Base-by-base conservation (phyloP, 2,797 vertebrate genomes). In the Galaxias olidus region DNA sequence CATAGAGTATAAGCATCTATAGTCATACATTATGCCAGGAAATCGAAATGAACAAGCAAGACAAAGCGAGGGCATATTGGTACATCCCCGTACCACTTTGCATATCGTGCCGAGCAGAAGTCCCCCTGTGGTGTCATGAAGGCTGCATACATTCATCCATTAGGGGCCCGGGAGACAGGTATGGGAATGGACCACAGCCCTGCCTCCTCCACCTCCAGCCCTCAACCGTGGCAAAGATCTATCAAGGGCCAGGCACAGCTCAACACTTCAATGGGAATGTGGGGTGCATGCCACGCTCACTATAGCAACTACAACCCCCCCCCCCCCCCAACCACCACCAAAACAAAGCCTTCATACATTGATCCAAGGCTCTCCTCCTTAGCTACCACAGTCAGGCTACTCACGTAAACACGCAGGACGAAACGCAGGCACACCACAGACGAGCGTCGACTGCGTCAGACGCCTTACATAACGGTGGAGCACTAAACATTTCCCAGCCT, bases 111-210 rank as follows among this genome's bases (percentile, higher is more conserved):
- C 55, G 57, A 59, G 73, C 58, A 65, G 63, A 73, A 76, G 69
- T 70, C 66, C 55, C 67, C 54, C 44, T 43, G 61, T 42, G 14
- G 47, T 72, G 71, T 73, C 66, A 76, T 63, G 51, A 73, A 55
- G 44, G 59, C 70, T 63, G 75, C 57, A 71, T 76, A 73, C 74
- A 82, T 64, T 66, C 63, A 50, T 64, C 44, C 61, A 71, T 81
- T 72, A 76, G 47, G 69, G 74, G 7, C 46, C 69, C 54, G 69
- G 57, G 60, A 77, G 75, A 76, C 75, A 74, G 75, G 79, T 79
- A 69, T 74, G 42, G 59, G 78, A 80, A 67, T 54, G 9, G 57
- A 45, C 59, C 17, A 56, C n/a, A 65, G 56, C 56, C 15, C n/a
- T 17, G 44, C 52, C 30, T 9, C 61, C 65, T 64, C 61, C 60